phyloP scores from a whole-genome alignment of 2,888 invertebrate genomes.

The Pammene aurita region DNA sequence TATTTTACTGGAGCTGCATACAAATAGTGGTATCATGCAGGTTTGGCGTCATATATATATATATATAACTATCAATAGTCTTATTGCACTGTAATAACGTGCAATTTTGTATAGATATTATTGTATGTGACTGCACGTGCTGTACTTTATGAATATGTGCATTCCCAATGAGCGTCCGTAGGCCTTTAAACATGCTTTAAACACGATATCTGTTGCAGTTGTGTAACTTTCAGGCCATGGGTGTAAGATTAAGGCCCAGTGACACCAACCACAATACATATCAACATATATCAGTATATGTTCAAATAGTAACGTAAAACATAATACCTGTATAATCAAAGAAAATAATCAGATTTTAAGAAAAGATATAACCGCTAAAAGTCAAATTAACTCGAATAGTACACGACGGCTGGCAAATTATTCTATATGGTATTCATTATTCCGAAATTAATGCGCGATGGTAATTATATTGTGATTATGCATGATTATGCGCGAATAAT shows the following conservation, averaged over 20 bases:
- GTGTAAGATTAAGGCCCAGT: neutral
- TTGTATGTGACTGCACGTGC: slow-evolving; percentile 14
- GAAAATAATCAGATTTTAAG: too few species aligned
- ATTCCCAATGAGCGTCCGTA: slow-evolving; percentile 27
- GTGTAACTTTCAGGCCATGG: slow-evolving; percentile 15
- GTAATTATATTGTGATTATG: too few species aligned
- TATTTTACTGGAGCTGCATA: slow-evolving; percentile 60
- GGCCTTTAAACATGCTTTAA: slow-evolving; percentile 5
- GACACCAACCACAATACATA: neutral
- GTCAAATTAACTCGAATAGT: too few species aligned
- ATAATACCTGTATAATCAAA: too few species aligned
- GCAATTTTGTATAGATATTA: neutral
- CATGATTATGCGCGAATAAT: too few species aligned
- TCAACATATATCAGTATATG: neutral
- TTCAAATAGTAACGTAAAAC: too few species aligned
- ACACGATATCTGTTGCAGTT: slow-evolving; percentile 19
- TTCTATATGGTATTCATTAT: too few species aligned
- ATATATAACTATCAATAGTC: neutral
- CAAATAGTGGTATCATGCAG: slow-evolving; percentile 50
- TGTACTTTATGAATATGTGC: slow-evolving; percentile 26
- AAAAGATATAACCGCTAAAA: too few species aligned
- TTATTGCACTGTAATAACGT: neutral
- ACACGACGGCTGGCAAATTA: too few species aligned
- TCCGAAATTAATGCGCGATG: too few species aligned
- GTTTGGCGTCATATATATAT: neutral